Evolutionary conservation across 1,140 invertebrate species (phyloP).

Genomic region (Drosophila tristis): DNA sequence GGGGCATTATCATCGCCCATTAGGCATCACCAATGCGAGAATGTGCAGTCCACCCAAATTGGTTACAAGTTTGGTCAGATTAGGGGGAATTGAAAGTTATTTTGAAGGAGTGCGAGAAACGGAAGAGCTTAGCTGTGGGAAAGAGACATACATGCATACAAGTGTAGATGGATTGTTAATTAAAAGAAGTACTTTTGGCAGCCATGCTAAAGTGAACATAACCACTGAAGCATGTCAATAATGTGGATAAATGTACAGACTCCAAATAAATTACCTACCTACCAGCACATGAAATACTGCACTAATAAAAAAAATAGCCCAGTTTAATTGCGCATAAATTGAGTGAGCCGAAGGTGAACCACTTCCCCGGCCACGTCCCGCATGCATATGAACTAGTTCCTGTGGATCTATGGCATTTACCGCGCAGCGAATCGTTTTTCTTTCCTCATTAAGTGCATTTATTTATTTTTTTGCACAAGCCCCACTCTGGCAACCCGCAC

Average conservation of each 20-base stretch:
- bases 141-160: background rate
- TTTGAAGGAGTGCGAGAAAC: too few relatives aligned
- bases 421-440: constrained; percentile 20
- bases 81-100: constrained; percentile 27
- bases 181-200: too few relatives aligned
- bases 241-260: too few relatives aligned
- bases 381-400: constrained; percentile 9
- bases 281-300: background rate
- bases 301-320: background rate
- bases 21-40: constrained; percentile 38
- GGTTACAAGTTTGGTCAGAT: constrained; percentile 39
- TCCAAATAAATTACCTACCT: too few relatives aligned
- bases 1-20: constrained; percentile 57
- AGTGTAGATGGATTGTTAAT: constrained; percentile 5
- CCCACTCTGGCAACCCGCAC: constrained; percentile 7
- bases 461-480: constrained; percentile 1
- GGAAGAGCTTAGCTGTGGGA: background rate
- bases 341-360: background rate
- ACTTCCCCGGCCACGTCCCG: background rate
- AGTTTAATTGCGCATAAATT: background rate
- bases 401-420: constrained; percentile 35
- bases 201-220: too few relatives aligned
- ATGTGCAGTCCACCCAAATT: constrained; percentile 23
- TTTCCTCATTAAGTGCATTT: constrained; percentile 39
- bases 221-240: too few relatives aligned